Evolutionary conservation across 2,797 vertebrate species (phyloP), one percentile per base, ranked within the genome.

Genomic region (Dallia pectoralis): DNA sequence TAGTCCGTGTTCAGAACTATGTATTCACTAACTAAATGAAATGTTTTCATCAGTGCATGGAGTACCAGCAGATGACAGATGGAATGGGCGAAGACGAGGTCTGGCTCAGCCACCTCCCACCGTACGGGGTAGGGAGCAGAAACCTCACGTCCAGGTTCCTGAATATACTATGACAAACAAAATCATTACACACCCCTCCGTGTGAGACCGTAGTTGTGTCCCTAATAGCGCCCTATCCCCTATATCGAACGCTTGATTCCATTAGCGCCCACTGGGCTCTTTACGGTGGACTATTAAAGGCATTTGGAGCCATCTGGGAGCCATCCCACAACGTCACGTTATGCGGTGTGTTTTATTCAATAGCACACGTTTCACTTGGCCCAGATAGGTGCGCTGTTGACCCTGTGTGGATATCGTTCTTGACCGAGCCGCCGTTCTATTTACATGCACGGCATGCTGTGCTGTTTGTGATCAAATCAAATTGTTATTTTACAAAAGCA

Each of bases 61-160:
- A 51, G 74, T 19, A 40, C 29, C 75, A 83, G 71, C 77, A 77
- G 77, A 84, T 40, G 85, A 86, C 79, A 85, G 82, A 94, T 93
- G 92, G 93, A 89, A 85, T 82, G 85, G 82, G 84, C 84, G 84
- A 75, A 77, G 82, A 87, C 88, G 87, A 90, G 89, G 85, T 84
- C 77, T 88, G 89, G 89, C 90, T 93, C 87, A 90, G 81, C 82
- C 89, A 86, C 88, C 87, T 90, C 89, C 87, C 81, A 87, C 82
- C 82, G 82, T 75, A 79, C 79, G 84, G 80, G 86, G 82, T 76
- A 19, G 81, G 81, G 77, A 83, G 69, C 81, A 83, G 85, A 85
- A 88, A 84, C 80, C 87, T 85, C 86, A 78, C 82, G 81, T 86
- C 84, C 82, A 82, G 74, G 66, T 82, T 67, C 82, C 75, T 62